Conservation (phyloP, 2,888 invertebrate genomes). For the Catocala fraxini region DNA sequence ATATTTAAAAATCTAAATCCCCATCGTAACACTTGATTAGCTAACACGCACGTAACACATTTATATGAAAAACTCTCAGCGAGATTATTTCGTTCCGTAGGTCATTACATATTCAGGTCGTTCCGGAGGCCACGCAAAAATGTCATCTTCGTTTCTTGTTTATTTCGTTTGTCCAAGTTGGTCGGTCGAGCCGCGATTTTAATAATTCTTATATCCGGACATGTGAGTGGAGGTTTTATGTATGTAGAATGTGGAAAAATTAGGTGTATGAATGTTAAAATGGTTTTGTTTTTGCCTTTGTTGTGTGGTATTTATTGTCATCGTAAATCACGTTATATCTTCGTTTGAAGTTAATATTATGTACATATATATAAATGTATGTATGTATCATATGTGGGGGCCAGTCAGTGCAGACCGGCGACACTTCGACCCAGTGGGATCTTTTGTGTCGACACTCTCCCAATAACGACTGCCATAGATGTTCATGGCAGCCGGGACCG, state of each 20-base stretch:
- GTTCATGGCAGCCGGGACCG: too few species aligned
- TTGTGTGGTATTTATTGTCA: background rate
- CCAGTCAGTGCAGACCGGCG: too few species aligned
- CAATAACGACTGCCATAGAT: too few species aligned
- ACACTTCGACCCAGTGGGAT: too few species aligned
- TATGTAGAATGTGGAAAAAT: slow-evolving; percentile 19
- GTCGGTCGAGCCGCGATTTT: slow-evolving; percentile 37
- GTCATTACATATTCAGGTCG: slow-evolving; percentile 54
- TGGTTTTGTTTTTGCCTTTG: slow-evolving; percentile 10
- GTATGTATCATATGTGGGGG: too few species aligned
- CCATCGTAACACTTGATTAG: slow-evolving; percentile 14
- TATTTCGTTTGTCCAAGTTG: slow-evolving; percentile 36
- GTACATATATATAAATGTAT: too few species aligned
- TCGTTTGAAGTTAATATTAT: too few species aligned
- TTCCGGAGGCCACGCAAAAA: slow-evolving; percentile 33
- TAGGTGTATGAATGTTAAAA: slow-evolving; percentile 18
- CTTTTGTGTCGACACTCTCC: too few species aligned
- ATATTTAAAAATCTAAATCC: background rate
- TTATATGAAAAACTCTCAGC: slow-evolving; percentile 19
- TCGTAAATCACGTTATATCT: too few species aligned
- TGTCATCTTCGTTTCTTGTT: slow-evolving; percentile 51
- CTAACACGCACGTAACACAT: slow-evolving; percentile 13
- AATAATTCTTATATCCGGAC: slow-evolving; percentile 42
- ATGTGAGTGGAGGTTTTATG: slow-evolving; percentile 21
- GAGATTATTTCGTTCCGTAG: slow-evolving; percentile 39